Percentiles rank a stretch among this genome's conserved stretches.
These are phyloP conservation scores for Mastomys coucha DNA, from an alignment of 2,113 vertebrate species.

Conservation along the genomic window DNA sequence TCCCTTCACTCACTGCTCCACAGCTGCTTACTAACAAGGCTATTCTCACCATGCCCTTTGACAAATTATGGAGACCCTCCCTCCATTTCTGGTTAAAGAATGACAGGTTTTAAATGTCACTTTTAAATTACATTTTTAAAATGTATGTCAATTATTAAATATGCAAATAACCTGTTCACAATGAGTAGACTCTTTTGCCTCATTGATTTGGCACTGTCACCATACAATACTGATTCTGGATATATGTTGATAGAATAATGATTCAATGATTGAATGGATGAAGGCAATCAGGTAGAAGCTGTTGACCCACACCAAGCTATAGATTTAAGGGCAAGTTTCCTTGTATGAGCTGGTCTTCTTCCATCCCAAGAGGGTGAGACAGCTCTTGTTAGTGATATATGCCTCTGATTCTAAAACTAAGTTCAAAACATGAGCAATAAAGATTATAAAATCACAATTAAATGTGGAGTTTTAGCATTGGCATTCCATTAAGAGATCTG, in stretches of 20 bases:
- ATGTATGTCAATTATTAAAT: background rate
- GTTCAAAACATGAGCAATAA: background rate
- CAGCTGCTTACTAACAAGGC: background rate
- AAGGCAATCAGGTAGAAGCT: background rate
- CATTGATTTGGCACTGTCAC: background rate
- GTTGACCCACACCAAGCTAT: background rate
- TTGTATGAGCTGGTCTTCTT: background rate
- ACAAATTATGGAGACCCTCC: background rate
- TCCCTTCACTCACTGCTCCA: background rate
- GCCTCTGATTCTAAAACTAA: background rate
- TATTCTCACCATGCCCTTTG: background rate
- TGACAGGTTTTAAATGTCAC: background rate
- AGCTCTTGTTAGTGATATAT: background rate
- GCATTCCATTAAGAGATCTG: background rate
- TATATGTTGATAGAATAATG: background rate
- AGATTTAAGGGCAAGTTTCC: background rate
- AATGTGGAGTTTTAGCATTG: background rate
- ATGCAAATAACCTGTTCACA: background rate
- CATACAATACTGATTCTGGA: too few species aligned
- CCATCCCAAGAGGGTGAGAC: background rate
- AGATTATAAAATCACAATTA: background rate
- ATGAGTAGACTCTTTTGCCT: background rate
- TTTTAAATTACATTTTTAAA: too few species aligned
- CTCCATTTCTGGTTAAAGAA: background rate
- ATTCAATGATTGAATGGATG: background rate